Evolutionary conservation across 1,140 invertebrate genomes (phyloP), one percentile per base, ranked within the genome.

Genomic region (Dinothrombium tinctorium): DNA sequence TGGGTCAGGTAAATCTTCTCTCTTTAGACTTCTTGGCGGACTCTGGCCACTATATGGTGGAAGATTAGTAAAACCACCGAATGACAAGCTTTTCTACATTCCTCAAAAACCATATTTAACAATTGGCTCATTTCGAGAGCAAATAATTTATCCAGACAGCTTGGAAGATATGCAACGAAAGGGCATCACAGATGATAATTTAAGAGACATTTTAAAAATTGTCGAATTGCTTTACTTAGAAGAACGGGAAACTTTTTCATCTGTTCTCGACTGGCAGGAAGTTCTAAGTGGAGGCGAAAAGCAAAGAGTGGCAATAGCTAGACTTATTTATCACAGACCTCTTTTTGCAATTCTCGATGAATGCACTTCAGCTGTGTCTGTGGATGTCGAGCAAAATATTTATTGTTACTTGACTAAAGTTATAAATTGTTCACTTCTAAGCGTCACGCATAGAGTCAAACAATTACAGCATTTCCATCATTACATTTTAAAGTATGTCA

Each of bases 261-360:
- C 81, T 1, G 74, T 56, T 14, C 47, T 59, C 53, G 90, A 96
- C 63, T 96, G 90, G 90, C 83, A 94, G 68, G 90, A 98, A 59
- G 82, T 96, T 1, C 62, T 98, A 2, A 89, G 81, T 42, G 92
- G 90, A 2, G 92, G 90, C 24, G 90, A 96, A 59, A 96, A 96
- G 56, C 90, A 96, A 60, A 65, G 89, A 54, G 81, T 96, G 52
- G 89, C 87, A 7, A 63, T 67, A 48, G 55, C 58, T 53, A 8
- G 46, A 15, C 64, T 96, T 26, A 92, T 98, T 59, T 98, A 98
- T 60, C 87, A 96, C 56, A 70, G 58, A 50, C 92, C 92, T 9
- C 87, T 95, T 60, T 98, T 95, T 64, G 90, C 90, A 21, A 95
- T 96, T 54, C 59, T 98, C 43, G 92, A 98, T 56, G 90, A 98